Conservation (phyloP, 2,888 invertebrate species). For the Bhutanitis thaidina region DNA sequence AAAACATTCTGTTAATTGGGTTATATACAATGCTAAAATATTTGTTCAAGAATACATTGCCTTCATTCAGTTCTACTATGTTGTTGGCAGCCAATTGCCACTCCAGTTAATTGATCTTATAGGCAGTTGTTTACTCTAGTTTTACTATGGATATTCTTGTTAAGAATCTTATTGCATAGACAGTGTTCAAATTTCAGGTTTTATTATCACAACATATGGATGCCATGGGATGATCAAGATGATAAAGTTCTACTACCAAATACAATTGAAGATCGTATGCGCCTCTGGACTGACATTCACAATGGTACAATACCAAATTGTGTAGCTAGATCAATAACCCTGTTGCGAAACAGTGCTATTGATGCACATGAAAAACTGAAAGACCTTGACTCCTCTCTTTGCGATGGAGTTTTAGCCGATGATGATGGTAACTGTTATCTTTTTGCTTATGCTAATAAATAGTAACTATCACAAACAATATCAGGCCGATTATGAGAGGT, state of each 20-base stretch:
- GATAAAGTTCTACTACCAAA: slow-evolving; percentile 75
- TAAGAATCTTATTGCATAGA: too few relatives aligned
- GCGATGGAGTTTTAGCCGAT: slow-evolving; percentile 58
- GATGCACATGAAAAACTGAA: slow-evolving; percentile 58
- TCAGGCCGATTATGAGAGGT: too few relatives aligned
- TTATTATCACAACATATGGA: slow-evolving; percentile 83
- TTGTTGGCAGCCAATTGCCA: too few relatives aligned
- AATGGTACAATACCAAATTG: slow-evolving; percentile 59
- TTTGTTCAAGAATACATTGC: too few relatives aligned
- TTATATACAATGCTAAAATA: too few relatives aligned
- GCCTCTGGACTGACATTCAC: slow-evolving; percentile 65
- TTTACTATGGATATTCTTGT: too few relatives aligned
- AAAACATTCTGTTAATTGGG: too few relatives aligned
- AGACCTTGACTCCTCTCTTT: slow-evolving; percentile 62
- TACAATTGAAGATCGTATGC: slow-evolving; percentile 71
- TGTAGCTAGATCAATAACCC: slow-evolving; percentile 50
- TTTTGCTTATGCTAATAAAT: too few relatives aligned
- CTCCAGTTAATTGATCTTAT: too few relatives aligned
- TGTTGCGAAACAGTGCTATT: slow-evolving; percentile 62
- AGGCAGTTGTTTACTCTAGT: too few relatives aligned
- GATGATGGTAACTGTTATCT: slow-evolving; percentile 51
- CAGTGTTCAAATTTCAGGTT: slow-evolving; percentile 62
- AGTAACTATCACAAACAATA: too few relatives aligned
- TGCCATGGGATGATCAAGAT: slow-evolving; percentile 85
- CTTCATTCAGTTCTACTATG: too few relatives aligned